Conservation (phyloP, 1,140 invertebrate species). For the Medauroidea extradentata region DNA sequence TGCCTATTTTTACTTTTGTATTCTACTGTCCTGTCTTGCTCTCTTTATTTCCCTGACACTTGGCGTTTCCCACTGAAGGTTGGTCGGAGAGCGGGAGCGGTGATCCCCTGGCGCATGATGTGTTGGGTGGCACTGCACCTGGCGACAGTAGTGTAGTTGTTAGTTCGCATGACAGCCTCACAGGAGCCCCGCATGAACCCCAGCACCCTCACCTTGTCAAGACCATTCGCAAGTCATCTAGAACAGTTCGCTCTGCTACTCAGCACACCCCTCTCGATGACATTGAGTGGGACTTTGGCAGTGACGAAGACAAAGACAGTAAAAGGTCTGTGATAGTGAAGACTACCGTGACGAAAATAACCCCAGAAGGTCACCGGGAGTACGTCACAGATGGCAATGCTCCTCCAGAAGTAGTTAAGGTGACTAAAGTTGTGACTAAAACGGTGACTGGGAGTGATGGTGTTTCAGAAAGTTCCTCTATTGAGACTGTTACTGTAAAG, state of each 20-base stretch:
- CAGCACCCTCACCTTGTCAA: conserved; percentile 2
- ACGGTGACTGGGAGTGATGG: too few relatives aligned
- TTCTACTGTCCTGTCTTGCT: too few relatives aligned
- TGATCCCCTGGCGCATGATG: background rate
- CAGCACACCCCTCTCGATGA: background rate
- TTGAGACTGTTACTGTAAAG: too few relatives aligned
- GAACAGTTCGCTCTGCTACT: background rate
- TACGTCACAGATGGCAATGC: too few relatives aligned
- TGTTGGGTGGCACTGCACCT: conserved; percentile 5
- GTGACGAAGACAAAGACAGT: conserved; percentile 1
- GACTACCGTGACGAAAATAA: background rate
- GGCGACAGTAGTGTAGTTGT: conserved; percentile 5
- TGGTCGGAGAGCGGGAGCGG: conserved; percentile 1
- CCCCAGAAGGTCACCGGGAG: too few relatives aligned
- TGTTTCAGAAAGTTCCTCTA: too few relatives aligned
- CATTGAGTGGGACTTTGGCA: conserved; percentile 11
- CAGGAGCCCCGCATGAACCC: conserved; percentile 10
- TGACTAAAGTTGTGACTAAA: too few relatives aligned
- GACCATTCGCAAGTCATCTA: conserved; percentile 1
- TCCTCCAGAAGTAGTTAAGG: too few relatives aligned
- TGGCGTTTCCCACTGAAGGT: conserved; percentile 7
- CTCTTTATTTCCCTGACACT: too few relatives aligned
- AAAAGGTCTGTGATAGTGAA: background rate
- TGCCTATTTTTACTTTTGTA: too few relatives aligned
- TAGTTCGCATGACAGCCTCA: conserved; percentile 12